Conservation (phyloP, 64 coral and sea anemone genomes). For the Trachythela sp. region DNA sequence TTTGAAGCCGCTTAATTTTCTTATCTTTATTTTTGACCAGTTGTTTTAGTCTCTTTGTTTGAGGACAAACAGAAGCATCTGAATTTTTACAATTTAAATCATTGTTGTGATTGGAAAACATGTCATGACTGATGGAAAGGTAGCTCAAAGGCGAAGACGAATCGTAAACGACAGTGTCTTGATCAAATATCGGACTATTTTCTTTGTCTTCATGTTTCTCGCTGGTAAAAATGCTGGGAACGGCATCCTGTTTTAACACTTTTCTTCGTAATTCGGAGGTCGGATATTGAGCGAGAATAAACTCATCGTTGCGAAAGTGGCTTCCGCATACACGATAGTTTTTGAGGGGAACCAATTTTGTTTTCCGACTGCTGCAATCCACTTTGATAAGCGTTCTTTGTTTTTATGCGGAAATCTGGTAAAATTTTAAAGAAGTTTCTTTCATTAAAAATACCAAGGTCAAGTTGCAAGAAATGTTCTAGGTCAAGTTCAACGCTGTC, state of each 20-base stretch:
- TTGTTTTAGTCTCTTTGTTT: not conserved
- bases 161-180: not conserved
- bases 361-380: not conserved
- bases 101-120: not conserved
- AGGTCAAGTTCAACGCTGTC: not conserved
- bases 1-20: not conserved
- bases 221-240: not conserved
- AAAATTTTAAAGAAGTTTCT: not conserved
- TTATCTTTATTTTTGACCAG: not conserved
- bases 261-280: not conserved
- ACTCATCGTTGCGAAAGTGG: not conserved
- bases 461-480: not conserved
- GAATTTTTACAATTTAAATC: not conserved
- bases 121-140: not conserved
- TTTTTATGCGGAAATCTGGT: conserved; percentile 18
- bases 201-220: not conserved
- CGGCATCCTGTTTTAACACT: not conserved
- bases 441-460: not conserved
- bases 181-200: not conserved
- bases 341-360: not conserved
- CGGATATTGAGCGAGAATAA: not conserved
- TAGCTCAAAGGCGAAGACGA: not conserved
- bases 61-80: not conserved
- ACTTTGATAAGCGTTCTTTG: not conserved
- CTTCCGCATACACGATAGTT: not conserved